phyloP scores from a whole-genome alignment of 2,797 vertebrate species.

The Hapalemur alaotrensis region DNA sequence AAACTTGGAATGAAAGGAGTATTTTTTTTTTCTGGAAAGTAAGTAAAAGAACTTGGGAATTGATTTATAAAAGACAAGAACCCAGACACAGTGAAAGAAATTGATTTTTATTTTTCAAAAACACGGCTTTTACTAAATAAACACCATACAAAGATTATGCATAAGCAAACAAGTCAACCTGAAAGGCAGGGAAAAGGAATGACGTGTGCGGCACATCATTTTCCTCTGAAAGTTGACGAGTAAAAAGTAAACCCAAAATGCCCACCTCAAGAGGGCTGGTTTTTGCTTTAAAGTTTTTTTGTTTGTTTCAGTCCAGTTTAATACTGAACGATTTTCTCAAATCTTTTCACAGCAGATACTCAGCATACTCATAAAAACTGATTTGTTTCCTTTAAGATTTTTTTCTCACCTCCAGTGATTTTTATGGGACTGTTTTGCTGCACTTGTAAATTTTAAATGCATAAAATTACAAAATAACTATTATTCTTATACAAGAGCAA shows the following conservation, averaged over 20 bases:
- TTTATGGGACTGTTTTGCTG: not conserved
- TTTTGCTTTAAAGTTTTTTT: not conserved
- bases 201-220: not conserved
- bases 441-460: not conserved
- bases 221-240: not conserved
- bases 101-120: conserved; percentile 34
- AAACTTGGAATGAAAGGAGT: not conserved
- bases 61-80: conserved; percentile 22
- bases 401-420: not conserved
- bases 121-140: not conserved
- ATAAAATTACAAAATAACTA: not conserved
- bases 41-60: not conserved
- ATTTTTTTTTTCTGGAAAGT: not conserved
- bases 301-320: not conserved
- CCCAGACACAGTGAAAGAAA: not conserved
- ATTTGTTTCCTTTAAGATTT: conserved; percentile 26
- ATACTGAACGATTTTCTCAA: not conserved
- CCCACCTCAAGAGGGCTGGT: not conserved
- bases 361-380: conserved; percentile 2
- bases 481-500: not conserved
- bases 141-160: not conserved
- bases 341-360: not conserved
- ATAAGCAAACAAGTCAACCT: not conserved
- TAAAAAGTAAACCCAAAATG: not conserved
- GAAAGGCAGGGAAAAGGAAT: not conserved